Percentiles rank a stretch among this genome's conserved stretches.
These are phyloP conservation scores for Oryzias sinensis DNA, from an alignment of 2,797 vertebrate genomes.

Conservation along the genomic window DNA sequence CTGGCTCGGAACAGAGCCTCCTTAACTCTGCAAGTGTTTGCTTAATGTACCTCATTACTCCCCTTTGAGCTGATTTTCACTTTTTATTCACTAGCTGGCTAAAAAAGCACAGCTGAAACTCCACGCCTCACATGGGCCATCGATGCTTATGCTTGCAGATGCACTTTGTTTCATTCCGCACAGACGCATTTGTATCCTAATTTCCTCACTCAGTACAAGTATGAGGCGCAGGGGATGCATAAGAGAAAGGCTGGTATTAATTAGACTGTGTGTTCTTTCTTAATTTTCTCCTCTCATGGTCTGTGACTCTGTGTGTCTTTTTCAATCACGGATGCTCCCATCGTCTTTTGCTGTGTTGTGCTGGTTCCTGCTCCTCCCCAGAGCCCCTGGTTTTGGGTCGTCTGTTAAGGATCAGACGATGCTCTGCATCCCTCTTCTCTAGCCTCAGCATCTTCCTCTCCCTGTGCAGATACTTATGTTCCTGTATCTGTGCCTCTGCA, in stretches of 20 bases:
- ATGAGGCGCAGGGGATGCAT: slow-evolving; percentile 51
- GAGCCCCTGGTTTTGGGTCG: slow-evolving; percentile 38
- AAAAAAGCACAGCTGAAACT: slow-evolving; percentile 56
- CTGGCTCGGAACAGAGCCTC: slow-evolving; percentile 55
- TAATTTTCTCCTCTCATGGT: slow-evolving; percentile 36
- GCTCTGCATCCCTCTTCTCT: slow-evolving; percentile 37
- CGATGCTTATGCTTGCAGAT: slow-evolving; percentile 66
- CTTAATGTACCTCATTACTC: slow-evolving; percentile 68
- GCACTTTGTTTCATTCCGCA: slow-evolving; percentile 62
- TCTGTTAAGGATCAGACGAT: slow-evolving; percentile 52
- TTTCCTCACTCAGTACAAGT: slow-evolving; percentile 43
- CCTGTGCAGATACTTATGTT: slow-evolving; percentile 59
- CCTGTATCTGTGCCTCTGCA: slow-evolving; percentile 45
- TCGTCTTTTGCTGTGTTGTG: slow-evolving; percentile 13
- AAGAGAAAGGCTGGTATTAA: slow-evolving; percentile 55
- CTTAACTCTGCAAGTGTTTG: slow-evolving; percentile 63
- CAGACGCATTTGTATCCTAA: slow-evolving; percentile 59
- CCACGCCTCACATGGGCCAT: slow-evolving; percentile 57
- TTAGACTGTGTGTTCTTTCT: slow-evolving; percentile 42
- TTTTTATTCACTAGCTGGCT: slow-evolving; percentile 55
- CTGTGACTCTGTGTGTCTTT: slow-evolving; percentile 21
- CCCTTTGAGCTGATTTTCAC: slow-evolving; percentile 64
- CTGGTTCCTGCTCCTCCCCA: slow-evolving; percentile 39
- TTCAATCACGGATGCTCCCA: slow-evolving; percentile 28
- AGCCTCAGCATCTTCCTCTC: slow-evolving; percentile 28